A percentile compares a stretch with the other conserved stretches of the same genome.
These are phyloP conservation scores for Leptinotarsa texana DNA, from an alignment of 1,140 invertebrate species.

Conservation along the genomic window DNA sequence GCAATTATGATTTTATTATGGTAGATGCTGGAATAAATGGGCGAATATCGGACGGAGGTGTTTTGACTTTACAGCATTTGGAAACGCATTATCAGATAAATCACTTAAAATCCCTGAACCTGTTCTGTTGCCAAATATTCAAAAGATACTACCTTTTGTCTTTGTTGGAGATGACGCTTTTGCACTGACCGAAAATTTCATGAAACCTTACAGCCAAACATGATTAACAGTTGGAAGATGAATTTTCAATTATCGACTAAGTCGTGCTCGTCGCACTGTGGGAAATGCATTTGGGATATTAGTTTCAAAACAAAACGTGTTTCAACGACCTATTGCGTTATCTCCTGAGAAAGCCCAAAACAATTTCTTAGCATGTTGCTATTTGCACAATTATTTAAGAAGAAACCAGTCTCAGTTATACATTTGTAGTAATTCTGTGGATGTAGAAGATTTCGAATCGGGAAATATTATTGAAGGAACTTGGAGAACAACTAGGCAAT, in stretches of 20 bases:
- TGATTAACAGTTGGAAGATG: conserved; percentile 21
- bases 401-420: no score
- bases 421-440: no score
- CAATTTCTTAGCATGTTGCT: conserved; percentile 17
- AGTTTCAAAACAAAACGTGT: conserved; percentile 25
- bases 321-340: conserved; percentile 25
- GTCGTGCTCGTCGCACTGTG: not conserved
- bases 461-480: no score
- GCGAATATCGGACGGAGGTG: conserved; percentile 46
- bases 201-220: conserved; percentile 39
- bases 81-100: not conserved
- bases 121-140: conserved; percentile 13
- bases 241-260: no score
- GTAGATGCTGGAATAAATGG: conserved; percentile 49
- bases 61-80: conserved; percentile 37
- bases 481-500: no score
- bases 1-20: conserved; percentile 36
- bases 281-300: not conserved
- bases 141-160: conserved; percentile 46
- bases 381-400: no score
- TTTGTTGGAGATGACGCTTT: no score
- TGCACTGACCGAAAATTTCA: no score
- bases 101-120: conserved; percentile 19
- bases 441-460: no score
- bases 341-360: conserved; percentile 19